Base-by-base conservation (phyloP, 2,888 invertebrate species). In the Conus canariensis region DNA sequence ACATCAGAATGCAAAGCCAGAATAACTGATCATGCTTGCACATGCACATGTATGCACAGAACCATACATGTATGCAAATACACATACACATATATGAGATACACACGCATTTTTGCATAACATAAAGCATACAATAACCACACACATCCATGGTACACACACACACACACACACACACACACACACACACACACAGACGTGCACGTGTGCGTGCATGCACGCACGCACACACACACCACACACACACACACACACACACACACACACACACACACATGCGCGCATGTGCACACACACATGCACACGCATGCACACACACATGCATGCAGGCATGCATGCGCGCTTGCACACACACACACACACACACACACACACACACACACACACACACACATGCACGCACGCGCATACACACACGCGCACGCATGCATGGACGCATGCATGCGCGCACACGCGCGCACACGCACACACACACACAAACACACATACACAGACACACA, bases 241-340 rank as follows among this genome's bases (percentile, higher is more conserved):
- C n/a, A n/a, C n/a, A n/a, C n/a, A n/a, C n/a, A n/a, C 30, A 2
- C 30, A 30, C 30, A 30, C 30, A 30, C 30, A 30, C 30, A 30
- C 30, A 30, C 30, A 30, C 30, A n/a, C 30, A 30, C 22, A 70
- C 19, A 70, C 70, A 70, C 19, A 70, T 9, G 8, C 14, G 8
- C 70, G 8, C 70, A 70, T 9, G 8, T 9, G 3, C 19, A 70
- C 70, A 70, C 70, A 19, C 70, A 70, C 19, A 19, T 0, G 0
- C 19, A 19, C 19, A 19, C 70, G 8, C 70, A 70, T 0, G 8
- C 70, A 70, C 14, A 19, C 19, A 70, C 70, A 70, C 70, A 70
- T 3, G 1, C 70, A 70, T 98, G 98, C 91, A 99, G 97, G 96
- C 99, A 99, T 4, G 3, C 60, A 3, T 14, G 3, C 60, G 3